Evolutionary conservation across 2,113 vertebrate genomes (phyloP).

Genomic region (Todiramphus chloris): DNA sequence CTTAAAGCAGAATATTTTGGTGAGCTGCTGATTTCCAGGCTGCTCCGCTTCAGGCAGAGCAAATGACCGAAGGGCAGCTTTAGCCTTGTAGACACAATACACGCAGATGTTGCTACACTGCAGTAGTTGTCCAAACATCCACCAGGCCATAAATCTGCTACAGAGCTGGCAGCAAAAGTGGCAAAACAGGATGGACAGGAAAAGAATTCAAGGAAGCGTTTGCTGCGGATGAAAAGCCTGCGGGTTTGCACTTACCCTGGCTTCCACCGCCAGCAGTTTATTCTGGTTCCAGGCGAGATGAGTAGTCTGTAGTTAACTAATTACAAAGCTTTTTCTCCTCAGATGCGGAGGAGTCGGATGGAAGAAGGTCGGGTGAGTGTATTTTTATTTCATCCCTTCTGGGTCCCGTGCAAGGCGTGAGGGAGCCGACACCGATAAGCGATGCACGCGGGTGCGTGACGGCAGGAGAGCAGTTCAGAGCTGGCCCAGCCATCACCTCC

Average conservation of each 20-base stretch:
- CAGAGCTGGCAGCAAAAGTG: conserved; percentile 38
- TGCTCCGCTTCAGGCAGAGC: neutral
- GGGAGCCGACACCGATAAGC: fast-evolving
- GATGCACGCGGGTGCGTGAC: fast-evolving
- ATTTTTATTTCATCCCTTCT: neutral
- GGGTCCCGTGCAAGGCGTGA: fast-evolving
- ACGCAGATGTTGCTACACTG: neutral
- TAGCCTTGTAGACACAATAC: neutral
- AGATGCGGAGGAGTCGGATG: neutral
- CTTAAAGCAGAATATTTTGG: neutral
- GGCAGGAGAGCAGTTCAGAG: neutral
- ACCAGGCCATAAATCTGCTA: neutral
- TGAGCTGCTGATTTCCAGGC: neutral
- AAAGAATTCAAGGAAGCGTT: conserved; percentile 67
- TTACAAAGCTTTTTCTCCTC: neutral
- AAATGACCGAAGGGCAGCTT: neutral
- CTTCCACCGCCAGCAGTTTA: neutral
- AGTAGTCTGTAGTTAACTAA: neutral
- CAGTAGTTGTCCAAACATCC: neutral
- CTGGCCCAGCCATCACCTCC: neutral
- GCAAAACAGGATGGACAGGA: conserved; percentile 68
- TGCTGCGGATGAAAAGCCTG: neutral
- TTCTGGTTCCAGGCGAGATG: neutral
- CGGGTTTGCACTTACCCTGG: neutral
- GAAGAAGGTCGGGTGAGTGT: neutral